Base-by-base conservation (phyloP, 2,888 invertebrate species). In the Vesta saturnalis region DNA sequence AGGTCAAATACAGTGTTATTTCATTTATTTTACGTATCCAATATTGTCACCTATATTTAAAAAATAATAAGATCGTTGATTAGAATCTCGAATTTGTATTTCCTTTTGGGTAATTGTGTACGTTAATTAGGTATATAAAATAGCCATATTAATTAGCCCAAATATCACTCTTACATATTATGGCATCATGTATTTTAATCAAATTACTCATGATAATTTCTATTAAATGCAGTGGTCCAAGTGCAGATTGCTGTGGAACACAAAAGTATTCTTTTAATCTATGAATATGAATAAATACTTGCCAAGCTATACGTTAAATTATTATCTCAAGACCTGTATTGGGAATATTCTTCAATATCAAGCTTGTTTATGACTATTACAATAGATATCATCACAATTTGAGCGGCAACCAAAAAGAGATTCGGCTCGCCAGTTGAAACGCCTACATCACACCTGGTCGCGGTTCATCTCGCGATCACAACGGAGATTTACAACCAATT, bases 401-500 rank as follows among this genome's bases (percentile, higher is more conserved):
- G 39, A 74, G 75, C 75, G 75, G 74, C 73, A 72, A 71, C 74
- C 72, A 74, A 75, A 77, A 75, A 77, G 75, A 74, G 74, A 76
- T 74, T 74, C 69, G 71, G 71, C 72, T 76, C 72, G 74, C 73
- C 74, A 72, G 73, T 70, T 68, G 77, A 64, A 74, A 74, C 77
- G 77, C 77, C 77, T 70, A 77, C 77, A 76, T 77, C 73, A 77
- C 77, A 77, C 76, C 76, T 77, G 76, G 75, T 73, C 74, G 70
- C 76, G 72, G 73, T 73, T 74, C 75, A 73, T 74, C 74, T 68
- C 73, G 73, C 73, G 74, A 76, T 75, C 76, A 73, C 72, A 72
- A 65, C 63, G 62, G 67, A 77, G 77, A 77, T 76, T 76, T 75
- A 75, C 72, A 76, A 70, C 74, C 76, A 74, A 76, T 76, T 76